phyloP scores from a whole-genome alignment of 2,797 vertebrate genomes.

The Myoxocephalus aenaeus region DNA sequence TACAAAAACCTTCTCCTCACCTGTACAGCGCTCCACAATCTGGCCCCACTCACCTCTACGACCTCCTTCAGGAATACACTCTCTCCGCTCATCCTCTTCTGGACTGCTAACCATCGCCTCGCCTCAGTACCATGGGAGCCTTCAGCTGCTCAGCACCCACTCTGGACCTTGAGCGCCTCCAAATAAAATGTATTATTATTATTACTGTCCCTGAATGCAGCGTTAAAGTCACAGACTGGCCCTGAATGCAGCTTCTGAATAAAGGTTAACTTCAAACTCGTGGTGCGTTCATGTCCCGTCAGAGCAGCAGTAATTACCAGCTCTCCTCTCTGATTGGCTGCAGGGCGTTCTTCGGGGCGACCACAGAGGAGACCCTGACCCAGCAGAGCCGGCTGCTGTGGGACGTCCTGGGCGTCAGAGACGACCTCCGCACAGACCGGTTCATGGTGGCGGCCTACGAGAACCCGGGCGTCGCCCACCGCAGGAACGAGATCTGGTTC shows the following conservation, averaged over 20 bases:
- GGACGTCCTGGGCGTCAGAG: slow-evolving; percentile 81
- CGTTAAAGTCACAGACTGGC: neutral
- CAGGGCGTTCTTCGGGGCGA: slow-evolving; percentile 82
- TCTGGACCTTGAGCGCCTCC: too few species aligned
- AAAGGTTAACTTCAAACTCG: neutral
- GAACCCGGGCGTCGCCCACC: slow-evolving; percentile 83
- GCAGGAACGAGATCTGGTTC: slow-evolving; percentile 91
- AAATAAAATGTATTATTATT: too few species aligned
- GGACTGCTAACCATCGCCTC: too few species aligned
- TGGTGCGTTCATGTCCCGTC: neutral
- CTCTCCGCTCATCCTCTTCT: too few species aligned
- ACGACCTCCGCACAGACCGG: slow-evolving; percentile 61
- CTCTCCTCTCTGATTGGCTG: slow-evolving; percentile 44
- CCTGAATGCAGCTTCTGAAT: neutral
- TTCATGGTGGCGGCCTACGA: slow-evolving; percentile 87
- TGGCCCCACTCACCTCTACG: too few species aligned
- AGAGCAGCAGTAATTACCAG: neutral
- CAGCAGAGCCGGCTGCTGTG: slow-evolving; percentile 82
- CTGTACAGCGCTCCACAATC: too few species aligned
- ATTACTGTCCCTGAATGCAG: too few species aligned
- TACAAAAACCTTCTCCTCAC: too few species aligned
- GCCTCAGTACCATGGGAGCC: too few species aligned
- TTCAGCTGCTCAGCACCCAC: too few species aligned
- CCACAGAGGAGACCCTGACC: slow-evolving; percentile 86
- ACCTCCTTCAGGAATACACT: too few species aligned